A percentile compares a stretch with the other conserved stretches of the same genome.
phyloP scores from a whole-genome alignment of 2,113 vertebrate species.

The Thymallus thymallus region DNA sequence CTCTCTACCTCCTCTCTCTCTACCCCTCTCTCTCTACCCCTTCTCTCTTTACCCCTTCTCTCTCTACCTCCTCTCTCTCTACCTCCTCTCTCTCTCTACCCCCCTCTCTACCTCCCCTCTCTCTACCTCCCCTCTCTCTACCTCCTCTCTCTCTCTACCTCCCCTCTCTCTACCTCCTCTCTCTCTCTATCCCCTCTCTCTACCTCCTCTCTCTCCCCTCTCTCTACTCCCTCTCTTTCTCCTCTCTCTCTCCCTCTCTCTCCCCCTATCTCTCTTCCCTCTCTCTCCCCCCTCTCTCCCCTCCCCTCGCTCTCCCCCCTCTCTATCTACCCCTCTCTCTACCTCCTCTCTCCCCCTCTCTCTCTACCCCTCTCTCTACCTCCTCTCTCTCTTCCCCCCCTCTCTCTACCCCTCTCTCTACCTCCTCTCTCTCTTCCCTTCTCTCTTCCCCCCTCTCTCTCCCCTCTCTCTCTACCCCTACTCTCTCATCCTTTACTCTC shows the following conservation, averaged over 20 bases:
- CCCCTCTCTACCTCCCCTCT: no score
- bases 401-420: conserved; percentile 3
- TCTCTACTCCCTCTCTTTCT: conserved; percentile 37
- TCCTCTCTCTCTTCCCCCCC: conserved; percentile 55
- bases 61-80: conserved; percentile 14
- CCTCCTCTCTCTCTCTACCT: neutral
- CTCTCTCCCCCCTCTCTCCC: conserved; percentile 44
- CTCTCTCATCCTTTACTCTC: conserved; percentile 3
- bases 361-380: no score
- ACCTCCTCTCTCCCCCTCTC: conserved; percentile 31
- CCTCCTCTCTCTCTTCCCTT: conserved; percentile 12
- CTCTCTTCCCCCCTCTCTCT: no score
- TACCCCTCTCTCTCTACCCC: no score
- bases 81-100: no score
- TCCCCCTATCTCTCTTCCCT: conserved; percentile 7
- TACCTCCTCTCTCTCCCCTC: conserved; percentile 59
- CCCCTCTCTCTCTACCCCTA: conserved; percentile 33
- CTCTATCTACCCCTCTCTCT: neutral
- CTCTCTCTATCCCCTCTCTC: conserved; percentile 60
- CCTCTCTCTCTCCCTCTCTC: conserved; percentile 4
- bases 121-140: no score
- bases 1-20: conserved; percentile 1
- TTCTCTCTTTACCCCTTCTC: conserved; percentile 33
- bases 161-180: conserved; percentile 43
- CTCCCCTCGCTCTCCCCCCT: no score